These are phyloP conservation scores for Argyra leucocephala DNA, from an alignment of 2,888 invertebrate genomes.

Conservation along the genomic window DNA sequence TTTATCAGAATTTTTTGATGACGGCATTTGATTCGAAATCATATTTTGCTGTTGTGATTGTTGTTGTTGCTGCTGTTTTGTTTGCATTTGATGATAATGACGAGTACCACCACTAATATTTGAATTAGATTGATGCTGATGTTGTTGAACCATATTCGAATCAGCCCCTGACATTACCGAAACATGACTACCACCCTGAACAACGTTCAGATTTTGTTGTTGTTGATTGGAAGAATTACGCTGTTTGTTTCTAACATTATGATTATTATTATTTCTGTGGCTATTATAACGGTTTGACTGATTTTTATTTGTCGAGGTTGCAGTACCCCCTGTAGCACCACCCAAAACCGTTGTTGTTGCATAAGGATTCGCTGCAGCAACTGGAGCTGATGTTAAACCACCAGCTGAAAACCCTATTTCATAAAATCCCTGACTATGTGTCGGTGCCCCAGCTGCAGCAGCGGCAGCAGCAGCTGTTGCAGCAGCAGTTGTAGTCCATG, in stretches of 20 bases:
- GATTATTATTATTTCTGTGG: conserved; percentile 37
- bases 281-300: conserved; percentile 32
- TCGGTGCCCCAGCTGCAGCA: conserved; percentile 41
- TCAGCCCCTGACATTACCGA: conserved; percentile 32
- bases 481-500: conserved; percentile 43
- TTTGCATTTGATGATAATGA: conserved; percentile 21
- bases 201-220: conserved; percentile 20
- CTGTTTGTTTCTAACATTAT: conserved; percentile 34
- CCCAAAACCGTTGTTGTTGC: conserved; percentile 32
- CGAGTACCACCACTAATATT: conserved; percentile 19
- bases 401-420: conserved; percentile 64
- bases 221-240: conserved; percentile 29
- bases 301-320: conserved; percentile 24
- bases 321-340: conserved; percentile 27
- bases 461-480: conserved; percentile 41
- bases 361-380: conserved; percentile 41
- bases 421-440: conserved; percentile 49
- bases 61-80: conserved; percentile 17
- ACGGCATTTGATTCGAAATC: conserved; percentile 16
- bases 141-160: conserved; percentile 30
- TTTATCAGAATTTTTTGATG: conserved; percentile 20
- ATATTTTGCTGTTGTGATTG: conserved; percentile 17
- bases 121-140: conserved; percentile 29
- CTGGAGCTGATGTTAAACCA: conserved; percentile 57
- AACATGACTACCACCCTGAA: conserved; percentile 25